Percentiles rank a stretch among this genome's conserved stretches.
Evolutionary conservation across 2,888 invertebrate genomes (phyloP).

Genomic region (Scaptomyza reducta): DNA sequence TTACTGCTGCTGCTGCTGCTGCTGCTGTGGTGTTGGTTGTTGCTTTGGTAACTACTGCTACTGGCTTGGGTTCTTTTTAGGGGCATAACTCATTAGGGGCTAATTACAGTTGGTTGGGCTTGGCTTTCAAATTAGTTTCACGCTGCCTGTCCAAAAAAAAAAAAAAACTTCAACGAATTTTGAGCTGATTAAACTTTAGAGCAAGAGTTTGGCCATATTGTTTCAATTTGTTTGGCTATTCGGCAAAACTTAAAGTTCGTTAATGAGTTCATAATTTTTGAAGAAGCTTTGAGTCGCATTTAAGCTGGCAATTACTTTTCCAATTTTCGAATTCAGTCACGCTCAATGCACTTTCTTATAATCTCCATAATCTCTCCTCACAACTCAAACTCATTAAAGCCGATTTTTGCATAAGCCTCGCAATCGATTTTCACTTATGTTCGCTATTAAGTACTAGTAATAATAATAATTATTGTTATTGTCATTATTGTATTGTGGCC

Average conservation of each 20-base stretch:
- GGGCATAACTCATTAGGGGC: constrained; percentile 60
- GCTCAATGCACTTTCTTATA: constrained; percentile 31
- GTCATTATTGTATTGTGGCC: constrained; percentile 26
- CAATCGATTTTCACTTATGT: constrained; percentile 45
- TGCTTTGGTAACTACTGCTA: constrained; percentile 21
- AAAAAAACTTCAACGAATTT: constrained; percentile 24
- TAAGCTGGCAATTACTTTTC: constrained; percentile 45
- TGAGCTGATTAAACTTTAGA: constrained; percentile 44
- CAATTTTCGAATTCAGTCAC: constrained; percentile 30
- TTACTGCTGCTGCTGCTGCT: neutral
- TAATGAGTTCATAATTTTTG: neutral
- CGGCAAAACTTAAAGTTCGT: neutral
- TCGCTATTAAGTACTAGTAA: neutral
- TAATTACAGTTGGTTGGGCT: constrained; percentile 63
- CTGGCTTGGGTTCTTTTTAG: constrained; percentile 9
- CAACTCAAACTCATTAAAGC: constrained; percentile 11
- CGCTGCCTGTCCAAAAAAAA: constrained; percentile 23
- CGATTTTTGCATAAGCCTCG: constrained; percentile 39
- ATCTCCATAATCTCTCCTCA: constrained; percentile 28
- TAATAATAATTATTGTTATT: constrained; percentile 26
- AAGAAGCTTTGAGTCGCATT: neutral
- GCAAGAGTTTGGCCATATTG: neutral
- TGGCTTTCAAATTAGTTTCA: constrained; percentile 59
- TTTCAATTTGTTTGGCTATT: constrained; percentile 3
- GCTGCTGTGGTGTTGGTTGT: constrained; percentile 1